A percentile compares a stretch with the other conserved stretches of the same genome.
phyloP scores from a whole-genome alignment of 2,113 vertebrate species.

The Rhynchomys soricoides region DNA sequence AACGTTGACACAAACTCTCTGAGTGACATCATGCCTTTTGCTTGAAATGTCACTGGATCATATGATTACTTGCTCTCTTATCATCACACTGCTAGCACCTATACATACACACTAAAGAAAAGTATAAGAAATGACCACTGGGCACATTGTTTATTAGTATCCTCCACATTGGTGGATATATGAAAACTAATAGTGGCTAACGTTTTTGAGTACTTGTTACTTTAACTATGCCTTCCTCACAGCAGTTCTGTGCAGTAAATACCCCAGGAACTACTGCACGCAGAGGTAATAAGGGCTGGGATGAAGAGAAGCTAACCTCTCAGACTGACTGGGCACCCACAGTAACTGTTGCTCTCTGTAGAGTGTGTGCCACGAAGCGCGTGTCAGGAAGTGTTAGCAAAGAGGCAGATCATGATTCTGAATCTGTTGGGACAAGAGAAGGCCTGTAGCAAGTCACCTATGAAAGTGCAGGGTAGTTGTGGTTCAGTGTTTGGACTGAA shows the following conservation, averaged over 20 bases:
- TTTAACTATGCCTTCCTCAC: neutral
- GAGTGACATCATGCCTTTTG: slow-evolving; percentile 51
- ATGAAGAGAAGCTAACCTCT: neutral
- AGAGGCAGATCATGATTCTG: neutral
- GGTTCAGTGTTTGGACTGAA: neutral
- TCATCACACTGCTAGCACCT: neutral
- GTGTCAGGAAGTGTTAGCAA: neutral
- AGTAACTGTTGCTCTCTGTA: neutral
- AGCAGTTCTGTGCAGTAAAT: neutral
- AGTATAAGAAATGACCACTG: neutral
- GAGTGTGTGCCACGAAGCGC: rapidly evolving
- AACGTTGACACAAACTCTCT: neutral
- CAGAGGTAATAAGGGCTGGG: neutral
- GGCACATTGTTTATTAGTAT: neutral
- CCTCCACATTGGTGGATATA: neutral
- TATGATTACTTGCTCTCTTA: neutral
- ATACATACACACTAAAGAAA: neutral
- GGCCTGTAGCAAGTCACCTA: neutral
- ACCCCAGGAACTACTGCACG: neutral
- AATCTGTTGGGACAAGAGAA: too few species aligned
- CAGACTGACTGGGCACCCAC: neutral
- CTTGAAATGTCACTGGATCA: slow-evolving; percentile 45
- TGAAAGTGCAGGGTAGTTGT: neutral
- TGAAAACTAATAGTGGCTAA: neutral
- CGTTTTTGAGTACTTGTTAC: neutral